A percentile compares a stretch with the other conserved stretches of the same genome.
phyloP scores from a whole-genome alignment of 2,113 vertebrate species.

The Rhinolophus ferrumequinum region DNA sequence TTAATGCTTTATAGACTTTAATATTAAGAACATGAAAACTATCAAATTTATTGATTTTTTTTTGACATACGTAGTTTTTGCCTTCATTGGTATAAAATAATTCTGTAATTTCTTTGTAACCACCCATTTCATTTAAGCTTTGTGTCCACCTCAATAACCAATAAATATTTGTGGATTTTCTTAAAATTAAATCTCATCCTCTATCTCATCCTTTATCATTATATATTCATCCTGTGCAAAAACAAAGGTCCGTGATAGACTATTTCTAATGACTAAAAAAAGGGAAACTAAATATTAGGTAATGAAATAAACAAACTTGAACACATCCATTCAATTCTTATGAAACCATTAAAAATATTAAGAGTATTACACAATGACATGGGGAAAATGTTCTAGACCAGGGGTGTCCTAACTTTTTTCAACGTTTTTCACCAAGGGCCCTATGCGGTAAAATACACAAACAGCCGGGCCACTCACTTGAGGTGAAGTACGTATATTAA shows the following conservation, averaged over 20 bases:
- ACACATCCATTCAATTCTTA: background rate
- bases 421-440: too few species aligned
- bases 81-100: slow-evolving; percentile 15
- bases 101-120: slow-evolving; percentile 43
- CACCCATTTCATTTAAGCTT: slow-evolving; percentile 10
- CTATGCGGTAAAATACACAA: too few species aligned
- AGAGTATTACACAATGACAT: background rate
- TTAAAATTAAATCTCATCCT: background rate
- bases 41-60: background rate
- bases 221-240: background rate
- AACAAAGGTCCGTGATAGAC: background rate
- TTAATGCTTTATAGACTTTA: background rate
- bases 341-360: background rate
- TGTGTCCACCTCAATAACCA: background rate
- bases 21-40: slow-evolving; percentile 25
- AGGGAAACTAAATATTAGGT: background rate
- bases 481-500: too few species aligned
- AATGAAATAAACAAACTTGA: background rate
- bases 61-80: background rate
- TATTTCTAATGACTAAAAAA: background rate
- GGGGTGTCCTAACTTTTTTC: too few species aligned
- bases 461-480: too few species aligned
- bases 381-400: background rate
- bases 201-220: background rate
- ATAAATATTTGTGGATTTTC: background rate